These are phyloP conservation scores for Dolichomitus sp. DNA, from an alignment of 2,888 invertebrate species.

Conservation along the genomic window DNA sequence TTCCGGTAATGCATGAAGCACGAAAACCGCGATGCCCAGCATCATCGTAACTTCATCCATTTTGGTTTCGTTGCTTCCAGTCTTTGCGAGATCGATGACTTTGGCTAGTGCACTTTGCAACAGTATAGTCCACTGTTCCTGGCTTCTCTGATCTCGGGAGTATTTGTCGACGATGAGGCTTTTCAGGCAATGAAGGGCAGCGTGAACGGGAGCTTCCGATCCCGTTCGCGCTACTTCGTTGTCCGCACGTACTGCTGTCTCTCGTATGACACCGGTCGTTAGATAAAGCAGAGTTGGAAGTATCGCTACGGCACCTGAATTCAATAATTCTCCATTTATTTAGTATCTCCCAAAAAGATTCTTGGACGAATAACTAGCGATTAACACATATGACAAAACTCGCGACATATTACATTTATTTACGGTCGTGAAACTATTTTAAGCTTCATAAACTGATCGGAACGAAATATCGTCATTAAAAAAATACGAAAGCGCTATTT, in stretches of 20 bases:
- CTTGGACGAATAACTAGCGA: not conserved
- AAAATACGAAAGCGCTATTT: not conserved
- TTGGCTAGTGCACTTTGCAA: conserved; percentile 96
- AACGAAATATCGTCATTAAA: not conserved
- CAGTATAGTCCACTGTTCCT: conserved; percentile 92
- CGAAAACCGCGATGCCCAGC: conserved; percentile 95
- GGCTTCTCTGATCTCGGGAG: conserved; percentile 89
- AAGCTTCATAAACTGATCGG: not conserved
- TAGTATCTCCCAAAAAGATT: not conserved
- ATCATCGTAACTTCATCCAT: conserved; percentile 96
- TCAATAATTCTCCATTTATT: not conserved
- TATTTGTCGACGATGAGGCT: conserved; percentile 90
- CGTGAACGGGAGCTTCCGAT: conserved; percentile 91
- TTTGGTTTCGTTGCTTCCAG: conserved; percentile 92
- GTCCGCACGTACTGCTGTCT: conserved; percentile 90
- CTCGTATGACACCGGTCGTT: conserved; percentile 95
- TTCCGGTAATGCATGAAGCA: conserved; percentile 93
- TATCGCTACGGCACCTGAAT: conserved; percentile 93
- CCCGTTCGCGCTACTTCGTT: conserved; percentile 88
- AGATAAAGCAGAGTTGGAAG: conserved; percentile 97
- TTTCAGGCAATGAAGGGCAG: conserved; percentile 93
- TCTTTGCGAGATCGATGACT: conserved; percentile 96
- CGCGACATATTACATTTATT: too few relatives aligned
- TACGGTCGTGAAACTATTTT: too few relatives aligned
- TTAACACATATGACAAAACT: too few relatives aligned